phyloP scores from a whole-genome alignment of 2,888 invertebrate genomes.

The Leptothorax acervorum region DNA sequence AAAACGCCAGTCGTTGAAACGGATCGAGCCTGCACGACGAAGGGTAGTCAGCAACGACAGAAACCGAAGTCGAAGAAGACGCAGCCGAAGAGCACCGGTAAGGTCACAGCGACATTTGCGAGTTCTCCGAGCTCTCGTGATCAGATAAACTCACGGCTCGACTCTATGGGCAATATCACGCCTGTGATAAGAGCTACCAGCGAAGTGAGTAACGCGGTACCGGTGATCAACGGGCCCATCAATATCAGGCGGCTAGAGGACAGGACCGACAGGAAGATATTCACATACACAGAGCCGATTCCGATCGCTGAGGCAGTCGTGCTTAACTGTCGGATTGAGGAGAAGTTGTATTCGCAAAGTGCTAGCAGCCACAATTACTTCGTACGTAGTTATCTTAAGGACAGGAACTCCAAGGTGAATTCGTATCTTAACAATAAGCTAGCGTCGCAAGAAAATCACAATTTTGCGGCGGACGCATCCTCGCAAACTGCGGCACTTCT shows the following conservation, averaged over 20 bases:
- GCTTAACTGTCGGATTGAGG: constrained; percentile 83
- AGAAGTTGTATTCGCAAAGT: constrained; percentile 81
- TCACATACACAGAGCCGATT: constrained; percentile 82
- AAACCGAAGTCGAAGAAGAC: constrained; percentile 70
- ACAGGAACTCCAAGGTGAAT: constrained; percentile 30
- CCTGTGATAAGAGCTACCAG: constrained; percentile 81
- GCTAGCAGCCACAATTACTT: constrained; percentile 78
- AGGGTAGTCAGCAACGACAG: constrained; percentile 62
- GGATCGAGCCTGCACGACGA: constrained; percentile 48
- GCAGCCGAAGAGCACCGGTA: constrained; percentile 66
- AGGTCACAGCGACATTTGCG: constrained; percentile 60
- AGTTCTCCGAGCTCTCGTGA: constrained; percentile 76
- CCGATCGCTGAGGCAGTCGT: constrained; percentile 81
- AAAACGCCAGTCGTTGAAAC: constrained; percentile 12
- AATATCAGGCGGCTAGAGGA: constrained; percentile 76
- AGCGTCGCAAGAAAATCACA: not conserved
- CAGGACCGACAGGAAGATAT: constrained; percentile 77
- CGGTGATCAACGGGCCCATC: constrained; percentile 87
- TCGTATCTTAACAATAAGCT: constrained; percentile 10
- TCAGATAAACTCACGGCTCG: constrained; percentile 79
- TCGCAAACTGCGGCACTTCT: not conserved
- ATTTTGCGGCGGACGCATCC: not conserved
- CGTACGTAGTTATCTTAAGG: constrained; percentile 61
- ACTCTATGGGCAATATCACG: constrained; percentile 80
- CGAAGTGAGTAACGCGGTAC: constrained; percentile 83